Base-by-base conservation (phyloP, 2,113 vertebrate genomes). In the Cyprinus carpio region DNA sequence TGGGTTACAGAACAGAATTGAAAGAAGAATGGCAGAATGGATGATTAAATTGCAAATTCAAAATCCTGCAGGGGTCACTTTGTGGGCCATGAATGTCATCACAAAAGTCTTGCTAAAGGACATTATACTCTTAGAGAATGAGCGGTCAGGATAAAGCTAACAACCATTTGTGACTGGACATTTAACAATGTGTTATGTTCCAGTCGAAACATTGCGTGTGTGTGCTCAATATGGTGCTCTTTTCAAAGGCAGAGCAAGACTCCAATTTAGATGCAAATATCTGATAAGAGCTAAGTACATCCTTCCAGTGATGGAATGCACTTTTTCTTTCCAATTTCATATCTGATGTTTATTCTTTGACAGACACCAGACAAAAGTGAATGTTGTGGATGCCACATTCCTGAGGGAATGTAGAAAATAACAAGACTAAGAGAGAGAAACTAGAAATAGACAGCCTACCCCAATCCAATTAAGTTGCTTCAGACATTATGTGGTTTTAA, bases 181-280 rank as follows among this genome's bases (percentile, higher is more conserved):
- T 88, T 87, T 85, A 85, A 85, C 62, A 75, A 82, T 79, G 71
- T 46, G 84, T 84, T 85, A 74, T 40, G 81, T 79, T 85, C 71
- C 64, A 58, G 80, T 78, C 78, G 84, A 78, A 84, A 87, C 65
- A 86, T 74, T 5, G 62, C 46, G 79, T 75, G 85, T 81, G 87
- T 83, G 76, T 62, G 76, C 77, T 84, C 75, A 65, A 67, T 69
- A 84, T 79, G 46, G 82, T 64, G 64, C 80, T 87, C 82, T 82
- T 86, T 86, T 86, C 72, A 82, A 89, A 87, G 65, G 67, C 82
- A 87, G 82, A 88, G 83, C 84, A 83, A 83, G 84, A 87, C 89
- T 87, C 80, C 83, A 86, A 88, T 88, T 88, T 89, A 89, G 85
- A 89, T 88, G 87, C 85, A 88, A 89, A 89, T 89, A 86, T 69